Percentiles rank a stretch among this genome's conserved stretches.
Evolutionary conservation across 2,797 vertebrate species (phyloP).

Genomic region (Pachyuromys duprasi): DNA sequence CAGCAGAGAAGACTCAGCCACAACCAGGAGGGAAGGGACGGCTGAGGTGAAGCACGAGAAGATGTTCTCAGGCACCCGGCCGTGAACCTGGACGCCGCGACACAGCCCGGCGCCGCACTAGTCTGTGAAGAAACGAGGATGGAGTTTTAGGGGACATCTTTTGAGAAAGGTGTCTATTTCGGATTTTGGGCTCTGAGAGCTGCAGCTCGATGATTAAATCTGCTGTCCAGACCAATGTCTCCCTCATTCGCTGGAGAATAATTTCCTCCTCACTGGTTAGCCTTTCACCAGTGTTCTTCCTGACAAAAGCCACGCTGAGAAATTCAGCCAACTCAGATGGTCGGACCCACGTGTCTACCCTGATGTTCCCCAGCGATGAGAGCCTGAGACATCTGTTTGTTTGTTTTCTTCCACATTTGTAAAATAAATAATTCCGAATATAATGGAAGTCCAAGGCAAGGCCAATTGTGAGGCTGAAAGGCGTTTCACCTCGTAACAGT

Average conservation of each 20-base stretch:
- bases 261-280: not conserved
- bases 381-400: not conserved
- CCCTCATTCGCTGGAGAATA: not conserved
- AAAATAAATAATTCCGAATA: constrained; percentile 77
- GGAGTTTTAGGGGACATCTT: not conserved
- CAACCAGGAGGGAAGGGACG: not conserved
- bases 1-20: not conserved
- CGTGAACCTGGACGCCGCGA: not conserved
- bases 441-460: constrained; percentile 42
- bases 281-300: not conserved
- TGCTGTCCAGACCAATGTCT: not conserved
- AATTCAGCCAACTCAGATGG: not conserved
- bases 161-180: not conserved
- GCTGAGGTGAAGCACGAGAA: not conserved
- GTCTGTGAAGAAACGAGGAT: not conserved
- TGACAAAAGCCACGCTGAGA: not conserved
- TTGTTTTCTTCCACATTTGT: not conserved
- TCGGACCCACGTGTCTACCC: not conserved
- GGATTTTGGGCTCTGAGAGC: not conserved
- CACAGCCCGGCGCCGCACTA: not conserved
- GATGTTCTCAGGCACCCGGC: not conserved
- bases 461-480: constrained; percentile 1
- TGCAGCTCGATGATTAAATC: not conserved
- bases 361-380: not conserved
- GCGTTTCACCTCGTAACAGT: not conserved